A percentile compares a stretch with the other conserved stretches of the same genome.
Conservation (phyloP, 23 tunicate genomes). For the Halocynthia roretzi region DNA sequence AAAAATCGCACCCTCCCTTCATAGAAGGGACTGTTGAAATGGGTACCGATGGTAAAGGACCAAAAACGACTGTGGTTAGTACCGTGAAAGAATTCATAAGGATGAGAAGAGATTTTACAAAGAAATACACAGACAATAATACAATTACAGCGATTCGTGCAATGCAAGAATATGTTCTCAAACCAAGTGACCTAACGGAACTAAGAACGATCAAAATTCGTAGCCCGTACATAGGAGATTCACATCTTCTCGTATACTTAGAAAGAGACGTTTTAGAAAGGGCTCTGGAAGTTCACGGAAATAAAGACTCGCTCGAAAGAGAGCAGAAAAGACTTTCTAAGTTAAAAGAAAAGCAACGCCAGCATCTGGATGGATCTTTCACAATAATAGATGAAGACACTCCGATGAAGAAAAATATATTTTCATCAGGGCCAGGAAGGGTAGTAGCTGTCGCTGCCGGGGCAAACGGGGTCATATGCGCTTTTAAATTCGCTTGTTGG, state of each 20-base stretch:
- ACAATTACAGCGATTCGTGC: conserved; percentile 85
- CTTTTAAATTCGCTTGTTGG: conserved; percentile 67
- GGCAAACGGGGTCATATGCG: conserved; percentile 56
- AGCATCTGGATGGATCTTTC: conserved; percentile 8
- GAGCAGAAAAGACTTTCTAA: conserved; percentile 44
- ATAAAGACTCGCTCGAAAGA: conserved; percentile 46
- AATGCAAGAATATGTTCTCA: conserved; percentile 71
- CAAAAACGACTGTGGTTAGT: conserved; percentile 27
- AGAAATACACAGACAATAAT: conserved; percentile 85
- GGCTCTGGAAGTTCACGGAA: conserved; percentile 81
- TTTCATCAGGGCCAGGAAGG: conserved; percentile 32
- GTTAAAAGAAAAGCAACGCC: conserved; percentile 9
- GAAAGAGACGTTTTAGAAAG: conserved; percentile 66
- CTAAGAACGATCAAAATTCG: conserved; percentile 48
- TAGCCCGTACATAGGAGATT: conserved; percentile 59
- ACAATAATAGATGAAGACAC: not conserved
- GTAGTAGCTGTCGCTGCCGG: conserved; percentile 91
- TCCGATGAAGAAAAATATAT: not conserved
- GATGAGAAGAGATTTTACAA: conserved; percentile 69
- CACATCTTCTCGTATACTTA: conserved; percentile 52
- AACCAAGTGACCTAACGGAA: conserved; percentile 62
- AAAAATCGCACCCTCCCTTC: too few relatives aligned
- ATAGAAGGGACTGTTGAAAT: too few relatives aligned
- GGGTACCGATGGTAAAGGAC: too few relatives aligned
- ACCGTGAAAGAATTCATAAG: conserved; percentile 56